Percentiles rank a stretch among this genome's conserved stretches.
These are phyloP conservation scores for Excalfactoria chinensis DNA, from an alignment of 2,113 vertebrate species.

Conservation along the genomic window DNA sequence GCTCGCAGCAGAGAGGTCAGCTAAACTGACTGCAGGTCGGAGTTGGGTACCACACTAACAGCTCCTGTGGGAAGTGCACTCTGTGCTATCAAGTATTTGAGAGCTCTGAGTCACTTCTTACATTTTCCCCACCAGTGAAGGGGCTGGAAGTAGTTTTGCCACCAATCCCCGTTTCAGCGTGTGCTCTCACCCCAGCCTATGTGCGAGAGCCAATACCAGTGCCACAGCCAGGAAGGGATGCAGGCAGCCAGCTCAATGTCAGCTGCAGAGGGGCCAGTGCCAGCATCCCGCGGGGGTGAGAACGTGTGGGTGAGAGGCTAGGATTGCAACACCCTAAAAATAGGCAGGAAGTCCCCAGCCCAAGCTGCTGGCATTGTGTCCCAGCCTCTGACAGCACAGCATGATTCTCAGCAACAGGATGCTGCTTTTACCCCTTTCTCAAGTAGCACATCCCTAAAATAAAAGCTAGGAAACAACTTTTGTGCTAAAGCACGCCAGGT, in stretches of 20 bases:
- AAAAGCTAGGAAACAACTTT: not conserved
- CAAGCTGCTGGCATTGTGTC: not conserved
- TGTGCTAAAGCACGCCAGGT: not conserved
- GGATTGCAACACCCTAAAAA: conserved; percentile 45
- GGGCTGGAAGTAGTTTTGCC: not conserved
- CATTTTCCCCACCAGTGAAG: not conserved
- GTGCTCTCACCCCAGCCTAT: rapidly evolving
- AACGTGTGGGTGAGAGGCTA: not conserved
- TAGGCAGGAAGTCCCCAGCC: conserved; percentile 49
- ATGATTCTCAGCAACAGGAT: not conserved
- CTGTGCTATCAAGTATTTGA: rapidly evolving
- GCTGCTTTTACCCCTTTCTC: not conserved
- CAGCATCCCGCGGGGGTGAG: not conserved
- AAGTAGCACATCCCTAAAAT: not conserved
- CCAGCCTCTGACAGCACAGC: not conserved
- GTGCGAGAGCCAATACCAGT: rapidly evolving
- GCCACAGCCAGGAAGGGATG: rapidly evolving
- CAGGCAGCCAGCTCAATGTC: not conserved
- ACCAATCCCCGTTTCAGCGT: not conserved
- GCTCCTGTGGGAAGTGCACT: rapidly evolving
- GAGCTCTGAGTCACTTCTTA: not conserved
- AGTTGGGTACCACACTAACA: rapidly evolving
- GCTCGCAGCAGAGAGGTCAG: rapidly evolving
- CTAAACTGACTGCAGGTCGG: rapidly evolving
- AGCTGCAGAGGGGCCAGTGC: not conserved